Evolutionary conservation across 2,113 vertebrate genomes (phyloP).

Genomic region (Haliaeetus leucogaster): DNA sequence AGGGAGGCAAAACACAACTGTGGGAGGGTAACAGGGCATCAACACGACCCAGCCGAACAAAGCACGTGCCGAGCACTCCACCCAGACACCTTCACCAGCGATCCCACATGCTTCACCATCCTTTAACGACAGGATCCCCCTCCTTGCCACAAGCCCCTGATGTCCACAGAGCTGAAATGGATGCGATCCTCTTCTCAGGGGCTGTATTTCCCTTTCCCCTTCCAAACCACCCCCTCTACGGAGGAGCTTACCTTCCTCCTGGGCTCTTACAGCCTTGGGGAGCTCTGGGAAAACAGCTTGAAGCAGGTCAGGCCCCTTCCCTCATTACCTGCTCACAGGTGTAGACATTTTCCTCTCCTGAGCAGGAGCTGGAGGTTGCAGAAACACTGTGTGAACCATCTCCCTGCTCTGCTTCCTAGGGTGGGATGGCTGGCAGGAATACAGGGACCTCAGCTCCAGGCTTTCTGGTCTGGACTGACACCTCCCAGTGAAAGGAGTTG

Average conservation of each 20-base stretch:
- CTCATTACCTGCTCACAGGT: not conserved
- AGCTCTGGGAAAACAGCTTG: not conserved
- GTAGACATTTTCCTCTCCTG: not conserved
- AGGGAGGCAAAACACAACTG: not conserved
- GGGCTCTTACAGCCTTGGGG: not conserved
- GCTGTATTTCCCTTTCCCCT: not conserved
- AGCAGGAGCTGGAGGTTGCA: not conserved
- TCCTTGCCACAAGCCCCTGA: not conserved
- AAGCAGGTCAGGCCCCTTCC: not conserved
- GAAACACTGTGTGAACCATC: not conserved
- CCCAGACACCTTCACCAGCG: not conserved
- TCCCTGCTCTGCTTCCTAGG: not conserved
- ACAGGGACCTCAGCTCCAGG: not conserved
- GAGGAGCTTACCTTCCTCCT: not conserved
- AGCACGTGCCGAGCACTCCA: not conserved
- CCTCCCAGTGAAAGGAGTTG: not conserved
- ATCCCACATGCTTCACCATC: not conserved
- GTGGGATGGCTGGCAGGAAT: not conserved
- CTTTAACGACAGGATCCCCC: not conserved
- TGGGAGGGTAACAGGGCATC: not conserved
- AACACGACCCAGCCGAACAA: not conserved
- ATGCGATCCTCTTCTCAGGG: rapidly evolving
- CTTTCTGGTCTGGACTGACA: not conserved
- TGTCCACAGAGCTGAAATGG: rapidly evolving
- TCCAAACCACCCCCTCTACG: not conserved